phyloP scores from a whole-genome alignment of 2,888 invertebrate species.

The Lithosia quadra region DNA sequence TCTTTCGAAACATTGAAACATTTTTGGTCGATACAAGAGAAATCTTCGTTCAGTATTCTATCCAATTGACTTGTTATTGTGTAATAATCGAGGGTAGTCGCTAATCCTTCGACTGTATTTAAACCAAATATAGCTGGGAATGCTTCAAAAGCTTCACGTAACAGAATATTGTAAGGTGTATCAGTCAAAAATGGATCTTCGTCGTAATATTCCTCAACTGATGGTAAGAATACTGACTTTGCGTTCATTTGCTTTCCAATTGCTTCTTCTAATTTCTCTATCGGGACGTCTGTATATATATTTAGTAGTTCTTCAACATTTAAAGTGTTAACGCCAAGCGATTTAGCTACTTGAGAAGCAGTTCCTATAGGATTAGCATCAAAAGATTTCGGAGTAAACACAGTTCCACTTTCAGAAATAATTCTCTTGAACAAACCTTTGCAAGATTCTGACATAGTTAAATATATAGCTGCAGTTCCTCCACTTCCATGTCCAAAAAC shows the following conservation, averaged over 20 bases:
- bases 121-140: constrained; percentile 85
- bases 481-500: constrained; percentile 82
- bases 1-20: constrained; percentile 62
- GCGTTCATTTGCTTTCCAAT: constrained; percentile 79
- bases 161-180: constrained; percentile 78
- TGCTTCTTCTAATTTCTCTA: constrained; percentile 72
- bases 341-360: constrained; percentile 76
- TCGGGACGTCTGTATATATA: constrained; percentile 66
- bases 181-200: constrained; percentile 76
- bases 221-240: constrained; percentile 76
- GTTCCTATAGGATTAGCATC: constrained; percentile 69
- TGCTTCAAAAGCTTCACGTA: constrained; percentile 64
- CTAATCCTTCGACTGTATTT: constrained; percentile 85
- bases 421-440: constrained; percentile 76
- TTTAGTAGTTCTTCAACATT: constrained; percentile 67
- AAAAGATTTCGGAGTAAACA: constrained; percentile 75
- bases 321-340: constrained; percentile 66
- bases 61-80: constrained; percentile 77
- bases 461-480: constrained; percentile 74
- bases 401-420: constrained; percentile 77
- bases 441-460: constrained; percentile 75
- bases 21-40: constrained; percentile 70
- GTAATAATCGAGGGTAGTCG: constrained; percentile 75
- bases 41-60: constrained; percentile 73
- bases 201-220: constrained; percentile 70